Evolutionary conservation across 1,140 invertebrate genomes (phyloP).

Genomic region (Tetragnatha versicolor): DNA sequence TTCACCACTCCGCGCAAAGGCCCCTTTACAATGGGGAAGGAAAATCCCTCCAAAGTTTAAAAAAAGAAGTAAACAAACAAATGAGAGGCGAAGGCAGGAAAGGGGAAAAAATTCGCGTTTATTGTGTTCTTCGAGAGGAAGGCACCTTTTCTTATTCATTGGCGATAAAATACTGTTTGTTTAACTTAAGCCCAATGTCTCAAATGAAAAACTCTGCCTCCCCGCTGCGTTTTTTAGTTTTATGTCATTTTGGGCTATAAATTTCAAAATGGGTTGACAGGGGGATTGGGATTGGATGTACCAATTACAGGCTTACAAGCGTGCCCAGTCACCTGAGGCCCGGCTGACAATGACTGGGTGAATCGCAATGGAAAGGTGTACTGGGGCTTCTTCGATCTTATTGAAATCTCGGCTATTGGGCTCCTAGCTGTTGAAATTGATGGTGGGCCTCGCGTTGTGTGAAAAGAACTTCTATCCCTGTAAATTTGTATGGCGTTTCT

Average conservation of each 20-base stretch:
- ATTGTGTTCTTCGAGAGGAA: constrained; percentile 27
- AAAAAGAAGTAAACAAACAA: constrained; percentile 37
- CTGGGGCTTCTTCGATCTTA: too few species aligned
- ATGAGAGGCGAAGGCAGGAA: too few species aligned
- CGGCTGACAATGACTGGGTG: too few species aligned
- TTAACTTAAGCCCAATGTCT: constrained; percentile 49
- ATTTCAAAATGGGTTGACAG: constrained; percentile 35
- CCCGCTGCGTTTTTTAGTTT: not conserved
- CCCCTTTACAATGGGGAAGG: constrained; percentile 5
- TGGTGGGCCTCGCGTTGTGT: too few species aligned
- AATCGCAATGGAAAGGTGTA: too few species aligned
- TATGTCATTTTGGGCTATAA: too few species aligned
- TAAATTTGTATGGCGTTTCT: too few species aligned
- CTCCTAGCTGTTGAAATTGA: too few species aligned
- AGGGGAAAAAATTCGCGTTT: constrained; percentile 38
- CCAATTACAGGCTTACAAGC: constrained; percentile 20
- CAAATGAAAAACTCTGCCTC: constrained; percentile 25
- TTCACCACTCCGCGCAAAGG: constrained; percentile 35
- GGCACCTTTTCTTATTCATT: constrained; percentile 33
- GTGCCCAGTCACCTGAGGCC: too few species aligned
- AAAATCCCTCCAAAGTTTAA: not conserved
- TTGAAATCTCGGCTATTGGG: too few species aligned
- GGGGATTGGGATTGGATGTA: constrained; percentile 19
- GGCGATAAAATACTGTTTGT: constrained; percentile 49
- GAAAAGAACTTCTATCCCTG: too few species aligned